Conservation (phyloP, 2,888 invertebrate species). For the Oscheius sp. region DNA sequence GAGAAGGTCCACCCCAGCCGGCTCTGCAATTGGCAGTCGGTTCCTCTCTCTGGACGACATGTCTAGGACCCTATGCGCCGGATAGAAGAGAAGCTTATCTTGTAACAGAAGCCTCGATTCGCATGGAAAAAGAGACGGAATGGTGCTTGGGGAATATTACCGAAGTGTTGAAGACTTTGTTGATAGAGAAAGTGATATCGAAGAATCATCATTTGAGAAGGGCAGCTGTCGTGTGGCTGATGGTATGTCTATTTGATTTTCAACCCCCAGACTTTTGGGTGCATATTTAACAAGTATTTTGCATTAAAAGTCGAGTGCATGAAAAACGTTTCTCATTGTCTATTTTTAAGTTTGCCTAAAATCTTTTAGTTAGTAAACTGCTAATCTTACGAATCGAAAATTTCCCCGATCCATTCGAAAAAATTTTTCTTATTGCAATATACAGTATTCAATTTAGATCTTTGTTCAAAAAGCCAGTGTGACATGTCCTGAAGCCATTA, state of each 20-base stretch:
- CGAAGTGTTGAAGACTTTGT: background rate
- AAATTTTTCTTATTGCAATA: background rate
- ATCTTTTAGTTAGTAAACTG: too few species aligned
- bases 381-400: too few species aligned
- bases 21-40: constrained; percentile 59
- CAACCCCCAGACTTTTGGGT: too few species aligned
- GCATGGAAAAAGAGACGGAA: constrained; percentile 1
- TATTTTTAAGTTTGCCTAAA: too few species aligned
- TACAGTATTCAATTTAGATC: background rate
- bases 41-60: constrained; percentile 37
- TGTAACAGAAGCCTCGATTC: constrained; percentile 20
- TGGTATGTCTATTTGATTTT: too few species aligned
- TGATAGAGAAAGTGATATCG: constrained; percentile 34
- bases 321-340: too few species aligned
- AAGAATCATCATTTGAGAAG: constrained; percentile 52
- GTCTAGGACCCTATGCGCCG: constrained; percentile 36
- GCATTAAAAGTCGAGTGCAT: too few species aligned
- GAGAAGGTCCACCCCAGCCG: constrained; percentile 58
- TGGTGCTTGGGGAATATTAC: background rate
- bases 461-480: constrained; percentile 36
- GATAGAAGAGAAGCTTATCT: constrained; percentile 33
- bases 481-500: constrained; percentile 18
- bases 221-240: constrained; percentile 56
- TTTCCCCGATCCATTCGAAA: too few species aligned
- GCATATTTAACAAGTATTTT: too few species aligned